Evolutionary conservation across 2,113 vertebrate genomes (phyloP).

Genomic region (Malaclemys terrapin): DNA sequence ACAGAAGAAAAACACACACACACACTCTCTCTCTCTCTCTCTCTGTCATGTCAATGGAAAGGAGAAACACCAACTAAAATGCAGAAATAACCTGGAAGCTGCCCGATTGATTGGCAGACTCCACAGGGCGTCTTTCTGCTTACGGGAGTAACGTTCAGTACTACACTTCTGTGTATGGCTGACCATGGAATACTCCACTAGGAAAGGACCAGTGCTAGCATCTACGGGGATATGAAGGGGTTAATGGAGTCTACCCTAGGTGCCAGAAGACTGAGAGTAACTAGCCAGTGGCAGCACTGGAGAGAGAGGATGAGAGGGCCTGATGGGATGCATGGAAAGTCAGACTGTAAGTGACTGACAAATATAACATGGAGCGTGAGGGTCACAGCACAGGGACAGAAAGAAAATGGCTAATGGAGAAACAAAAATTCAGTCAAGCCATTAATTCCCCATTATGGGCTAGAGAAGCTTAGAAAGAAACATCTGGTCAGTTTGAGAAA

Average conservation of each 20-base stretch:
- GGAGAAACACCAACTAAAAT: neutral
- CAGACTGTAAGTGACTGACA: neutral
- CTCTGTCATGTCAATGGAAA: neutral
- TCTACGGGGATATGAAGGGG: neutral
- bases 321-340: neutral
- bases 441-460: neutral
- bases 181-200: neutral
- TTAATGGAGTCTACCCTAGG: neutral
- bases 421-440: neutral
- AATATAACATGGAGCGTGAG: neutral
- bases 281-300: neutral
- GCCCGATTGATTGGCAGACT: neutral
- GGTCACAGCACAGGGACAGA: neutral
- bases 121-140: neutral
- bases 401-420: neutral
- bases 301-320: neutral
- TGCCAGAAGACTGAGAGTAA: neutral
- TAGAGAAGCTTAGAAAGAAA: neutral
- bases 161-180: neutral
- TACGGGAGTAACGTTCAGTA: neutral
- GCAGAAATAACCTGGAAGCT: neutral
- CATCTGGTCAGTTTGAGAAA: too few species aligned
- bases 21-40: too few species aligned
- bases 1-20: neutral
- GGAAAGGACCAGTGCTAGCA: neutral